Conservation (phyloP, 2,113 vertebrate genomes). For the Brachionichthys hirsutus region DNA sequence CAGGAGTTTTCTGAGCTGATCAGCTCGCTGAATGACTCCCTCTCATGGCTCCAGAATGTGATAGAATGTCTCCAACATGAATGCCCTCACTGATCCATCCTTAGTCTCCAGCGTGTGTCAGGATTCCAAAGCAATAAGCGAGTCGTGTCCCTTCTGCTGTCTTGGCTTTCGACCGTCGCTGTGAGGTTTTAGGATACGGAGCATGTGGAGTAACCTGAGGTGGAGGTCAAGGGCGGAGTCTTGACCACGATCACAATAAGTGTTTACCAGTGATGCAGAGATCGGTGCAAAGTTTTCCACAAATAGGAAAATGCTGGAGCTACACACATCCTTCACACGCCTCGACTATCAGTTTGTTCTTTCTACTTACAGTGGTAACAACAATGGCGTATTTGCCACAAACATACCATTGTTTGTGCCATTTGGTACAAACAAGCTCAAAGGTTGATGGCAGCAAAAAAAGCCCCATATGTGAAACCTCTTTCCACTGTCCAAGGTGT, state of each 20-base stretch:
- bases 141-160: conserved; percentile 37
- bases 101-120: conserved; percentile 38
- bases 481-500: conserved; percentile 41
- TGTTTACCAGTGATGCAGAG: conserved; percentile 57
- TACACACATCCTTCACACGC: neutral
- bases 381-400: neutral
- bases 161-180: conserved; percentile 15
- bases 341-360: conserved; percentile 12
- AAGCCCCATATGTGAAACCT: conserved; percentile 24
- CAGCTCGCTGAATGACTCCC: conserved; percentile 70
- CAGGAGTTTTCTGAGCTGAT: conserved; percentile 64
- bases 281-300: conserved; percentile 24
- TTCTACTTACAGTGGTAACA: conserved; percentile 14
- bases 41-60: conserved; percentile 71
- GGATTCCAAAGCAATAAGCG: conserved; percentile 53
- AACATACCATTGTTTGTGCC: too few species aligned
- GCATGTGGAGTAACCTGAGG: conserved; percentile 23
- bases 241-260: conserved; percentile 41
- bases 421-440: conserved; percentile 6
- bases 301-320: neutral
- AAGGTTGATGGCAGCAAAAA: conserved; percentile 6
- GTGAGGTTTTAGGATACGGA: conserved; percentile 25
- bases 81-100: conserved; percentile 44
- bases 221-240: conserved; percentile 34
- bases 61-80: conserved; percentile 54